Conservation (phyloP, 2,888 invertebrate genomes). For the Diloba caeruleocephala region DNA sequence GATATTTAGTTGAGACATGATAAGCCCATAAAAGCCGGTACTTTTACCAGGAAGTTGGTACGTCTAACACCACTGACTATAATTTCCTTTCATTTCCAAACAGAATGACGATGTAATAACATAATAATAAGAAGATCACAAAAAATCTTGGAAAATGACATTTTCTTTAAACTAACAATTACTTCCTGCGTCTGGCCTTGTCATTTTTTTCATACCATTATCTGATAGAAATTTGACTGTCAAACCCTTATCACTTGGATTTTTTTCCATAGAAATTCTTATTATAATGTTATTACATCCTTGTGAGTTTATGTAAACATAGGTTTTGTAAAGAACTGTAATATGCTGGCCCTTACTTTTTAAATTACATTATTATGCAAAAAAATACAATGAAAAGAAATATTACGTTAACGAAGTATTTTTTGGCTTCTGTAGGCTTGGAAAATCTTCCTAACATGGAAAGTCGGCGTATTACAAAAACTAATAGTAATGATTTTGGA, state of each 20-base stretch:
- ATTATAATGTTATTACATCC: constrained; percentile 50
- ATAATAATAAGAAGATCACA: background rate
- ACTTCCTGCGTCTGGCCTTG: constrained; percentile 52
- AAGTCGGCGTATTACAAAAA: too few relatives aligned
- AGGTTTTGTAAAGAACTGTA: constrained; percentile 28
- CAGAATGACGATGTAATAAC: background rate
- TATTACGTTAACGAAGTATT: background rate
- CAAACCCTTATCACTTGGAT: constrained; percentile 69
- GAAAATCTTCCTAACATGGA: background rate
- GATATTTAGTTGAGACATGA: too few relatives aligned
- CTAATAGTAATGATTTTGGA: too few relatives aligned
- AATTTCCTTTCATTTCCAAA: background rate
- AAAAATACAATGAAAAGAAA: background rate
- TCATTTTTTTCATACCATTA: constrained; percentile 61
- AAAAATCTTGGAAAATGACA: constrained; percentile 6
- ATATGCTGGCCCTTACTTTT: constrained; percentile 9
- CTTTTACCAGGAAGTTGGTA: too few relatives aligned
- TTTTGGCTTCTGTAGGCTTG: background rate
- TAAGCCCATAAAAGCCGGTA: too few relatives aligned
- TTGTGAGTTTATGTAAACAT: constrained; percentile 32
- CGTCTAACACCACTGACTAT: too few relatives aligned
- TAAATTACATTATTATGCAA: constrained; percentile 10
- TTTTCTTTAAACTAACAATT: constrained; percentile 45
- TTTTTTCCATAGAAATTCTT: constrained; percentile 58
- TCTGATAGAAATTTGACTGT: constrained; percentile 65